Conservation (phyloP, 2,888 invertebrate genomes). For the Leptothorax acervorum region DNA sequence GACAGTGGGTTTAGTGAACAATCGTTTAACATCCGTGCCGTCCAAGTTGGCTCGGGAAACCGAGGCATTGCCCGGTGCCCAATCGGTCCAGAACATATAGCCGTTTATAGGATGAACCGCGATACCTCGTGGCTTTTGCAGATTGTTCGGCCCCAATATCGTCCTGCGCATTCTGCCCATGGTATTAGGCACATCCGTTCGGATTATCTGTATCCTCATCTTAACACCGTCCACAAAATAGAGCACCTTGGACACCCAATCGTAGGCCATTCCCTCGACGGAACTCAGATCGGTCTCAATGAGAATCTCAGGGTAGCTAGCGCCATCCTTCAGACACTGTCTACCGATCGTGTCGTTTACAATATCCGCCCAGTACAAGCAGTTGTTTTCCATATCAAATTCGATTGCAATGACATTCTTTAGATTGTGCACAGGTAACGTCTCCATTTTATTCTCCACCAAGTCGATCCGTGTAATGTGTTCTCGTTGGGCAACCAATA, state of each 20-base stretch:
- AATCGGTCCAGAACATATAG: slow-evolving; percentile 95
- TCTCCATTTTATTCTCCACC: slow-evolving; percentile 87
- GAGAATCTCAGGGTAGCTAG: slow-evolving; percentile 89
- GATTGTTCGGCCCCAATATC: slow-evolving; percentile 89
- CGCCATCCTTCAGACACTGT: slow-evolving; percentile 91
- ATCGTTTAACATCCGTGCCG: slow-evolving; percentile 89
- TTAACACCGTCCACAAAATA: slow-evolving; percentile 95
- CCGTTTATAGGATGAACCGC: slow-evolving; percentile 94
- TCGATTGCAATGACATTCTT: slow-evolving; percentile 95
- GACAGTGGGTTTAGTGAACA: slow-evolving; percentile 90
- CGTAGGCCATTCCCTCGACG: slow-evolving; percentile 95
- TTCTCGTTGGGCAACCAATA: slow-evolving; percentile 92
- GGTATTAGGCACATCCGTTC: slow-evolving; percentile 88
- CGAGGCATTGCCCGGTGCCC: slow-evolving; percentile 92
- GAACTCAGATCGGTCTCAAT: slow-evolving; percentile 92
- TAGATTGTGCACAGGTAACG: slow-evolving; percentile 90
- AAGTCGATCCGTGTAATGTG: slow-evolving; percentile 91
- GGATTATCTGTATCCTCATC: slow-evolving; percentile 93
- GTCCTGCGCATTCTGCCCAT: slow-evolving; percentile 92
- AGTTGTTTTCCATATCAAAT: slow-evolving; percentile 94
- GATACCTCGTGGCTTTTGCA: slow-evolving; percentile 93
- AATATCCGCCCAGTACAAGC: slow-evolving; percentile 96
- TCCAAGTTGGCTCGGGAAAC: slow-evolving; percentile 93
- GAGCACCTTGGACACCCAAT: slow-evolving; percentile 94
- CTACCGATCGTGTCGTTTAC: slow-evolving; percentile 92